Evolutionary conservation across 2,888 invertebrate genomes (phyloP), one percentile per base, ranked within the genome.

Genomic region (Phragmatobia fuliginosa): DNA sequence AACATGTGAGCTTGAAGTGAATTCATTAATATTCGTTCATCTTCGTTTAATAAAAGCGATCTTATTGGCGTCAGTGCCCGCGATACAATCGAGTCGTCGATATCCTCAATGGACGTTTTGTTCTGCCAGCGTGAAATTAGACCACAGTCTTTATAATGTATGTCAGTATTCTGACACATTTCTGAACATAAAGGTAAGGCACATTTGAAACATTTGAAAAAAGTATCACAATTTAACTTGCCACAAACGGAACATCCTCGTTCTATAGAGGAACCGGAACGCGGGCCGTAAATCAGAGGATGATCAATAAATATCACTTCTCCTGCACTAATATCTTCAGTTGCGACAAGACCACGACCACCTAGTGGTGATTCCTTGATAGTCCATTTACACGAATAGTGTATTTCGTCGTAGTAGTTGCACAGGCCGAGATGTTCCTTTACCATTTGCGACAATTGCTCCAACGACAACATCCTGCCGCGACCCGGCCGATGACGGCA

Each of bases 331-430:
- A 98, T 96, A 83, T 97, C 96, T 74, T 96, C 95, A 5, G 93
- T 96, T 28, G 97, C 97, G 79, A 97, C 96, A 3, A 98, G 87
- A 4, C 98, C 98, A 32, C 97, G 96, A 11, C 97, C 98, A 61
- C 96, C 96, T 11, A 97, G 86, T 28, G 90, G 82, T 0, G 97
- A 97, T 76, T 95, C 91, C 66, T 88, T 92, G 70, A 98, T 93
- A 70, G 87, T 94, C 97, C 97, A 97, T 83, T 94, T 92, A 72
- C 85, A 86, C 59, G 87, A 82, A 82, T 92, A 82, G 72, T 87
- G 82, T 69, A 84, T 74, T 52, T 88, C 88, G 67, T 91, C 89
- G 41, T 77, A 74, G 74, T 80, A 82, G 76, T 80, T 86, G 79
- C 86, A 86, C 68, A 90, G 84, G 73, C 92, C 91, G 81, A 95